phyloP scores from a whole-genome alignment of 2,888 invertebrate genomes.

The Chaitophorus viminalis region DNA sequence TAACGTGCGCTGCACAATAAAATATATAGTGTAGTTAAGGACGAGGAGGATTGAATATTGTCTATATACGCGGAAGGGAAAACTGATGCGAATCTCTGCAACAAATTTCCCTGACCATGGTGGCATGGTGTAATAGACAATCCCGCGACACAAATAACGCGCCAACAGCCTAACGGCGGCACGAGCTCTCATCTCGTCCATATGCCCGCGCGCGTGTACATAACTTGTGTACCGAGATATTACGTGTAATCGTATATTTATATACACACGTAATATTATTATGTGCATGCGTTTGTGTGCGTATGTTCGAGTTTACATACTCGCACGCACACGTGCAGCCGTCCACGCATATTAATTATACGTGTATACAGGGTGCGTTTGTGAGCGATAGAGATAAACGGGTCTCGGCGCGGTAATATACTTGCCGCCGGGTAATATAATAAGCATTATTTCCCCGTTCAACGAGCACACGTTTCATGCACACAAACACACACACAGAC shows the following conservation, averaged over 20 bases:
- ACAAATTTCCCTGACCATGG: conserved; percentile 47
- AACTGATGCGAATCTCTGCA: conserved; percentile 43
- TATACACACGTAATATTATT: too few species aligned
- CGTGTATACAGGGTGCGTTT: not conserved
- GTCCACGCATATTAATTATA: conserved; percentile 28
- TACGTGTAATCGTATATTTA: not conserved
- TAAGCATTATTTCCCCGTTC: too few species aligned
- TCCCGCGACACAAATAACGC: conserved; percentile 46
- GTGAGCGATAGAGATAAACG: not conserved
- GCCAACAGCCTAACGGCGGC: conserved; percentile 1
- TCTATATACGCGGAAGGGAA: not conserved
- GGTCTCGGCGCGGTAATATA: not conserved
- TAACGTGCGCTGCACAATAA: not conserved
- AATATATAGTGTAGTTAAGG: not conserved
- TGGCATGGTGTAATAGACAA: conserved; percentile 38
- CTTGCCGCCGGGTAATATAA: too few species aligned
- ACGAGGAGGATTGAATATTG: not conserved
- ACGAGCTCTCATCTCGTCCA: conserved; percentile 7
- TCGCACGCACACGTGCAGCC: conserved; percentile 13
- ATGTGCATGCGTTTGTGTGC: too few species aligned
- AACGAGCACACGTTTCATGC: not conserved
- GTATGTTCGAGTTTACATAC: not conserved
- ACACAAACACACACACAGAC: too few species aligned
- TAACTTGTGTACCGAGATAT: not conserved
- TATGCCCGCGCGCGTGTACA: not conserved